Evolutionary conservation across 1,140 invertebrate genomes (phyloP).

Genomic region (Leptinotarsa lineolata): DNA sequence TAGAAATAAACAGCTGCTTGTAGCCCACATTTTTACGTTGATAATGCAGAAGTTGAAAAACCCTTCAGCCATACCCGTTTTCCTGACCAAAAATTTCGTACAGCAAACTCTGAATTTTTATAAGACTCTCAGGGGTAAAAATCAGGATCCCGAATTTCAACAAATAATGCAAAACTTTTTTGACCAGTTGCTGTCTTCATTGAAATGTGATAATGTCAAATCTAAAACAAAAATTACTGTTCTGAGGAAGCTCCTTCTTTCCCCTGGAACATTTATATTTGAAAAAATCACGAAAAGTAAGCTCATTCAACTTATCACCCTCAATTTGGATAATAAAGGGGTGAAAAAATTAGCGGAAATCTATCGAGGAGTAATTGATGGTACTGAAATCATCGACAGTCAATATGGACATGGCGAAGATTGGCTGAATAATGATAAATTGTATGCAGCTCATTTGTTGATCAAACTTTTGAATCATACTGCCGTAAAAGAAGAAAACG

Average conservation of each 20-base stretch:
- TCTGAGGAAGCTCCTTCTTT: slow-evolving; percentile 66
- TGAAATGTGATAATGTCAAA: slow-evolving; percentile 59
- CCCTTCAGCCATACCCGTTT: slow-evolving; percentile 36
- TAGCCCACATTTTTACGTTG: slow-evolving; percentile 47
- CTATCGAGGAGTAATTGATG: slow-evolving; percentile 64
- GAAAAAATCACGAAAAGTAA: slow-evolving; percentile 70
- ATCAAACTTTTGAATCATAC: slow-evolving; percentile 69
- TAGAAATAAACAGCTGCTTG: slow-evolving; percentile 63
- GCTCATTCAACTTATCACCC: slow-evolving; percentile 65
- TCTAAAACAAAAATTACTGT: slow-evolving; percentile 61
- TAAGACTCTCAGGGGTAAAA: slow-evolving; percentile 58
- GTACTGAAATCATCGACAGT: slow-evolving; percentile 57
- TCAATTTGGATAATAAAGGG: slow-evolving; percentile 63
- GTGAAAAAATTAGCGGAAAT: slow-evolving; percentile 65
- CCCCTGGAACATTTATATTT: slow-evolving; percentile 71
- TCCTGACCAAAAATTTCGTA: slow-evolving; percentile 53
- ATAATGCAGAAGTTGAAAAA: slow-evolving; percentile 41
- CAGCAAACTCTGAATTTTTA: slow-evolving; percentile 59
- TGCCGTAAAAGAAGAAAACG: slow-evolving; percentile 61
- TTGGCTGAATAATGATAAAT: slow-evolving; percentile 70
- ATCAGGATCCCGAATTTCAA: slow-evolving; percentile 57
- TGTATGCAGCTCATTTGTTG: slow-evolving; percentile 67
- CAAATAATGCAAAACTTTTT: slow-evolving; percentile 60
- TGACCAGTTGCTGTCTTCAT: slow-evolving; percentile 57
- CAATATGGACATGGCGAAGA: slow-evolving; percentile 55